Conservation (phyloP, 92 coral and sea anemone genomes). For the Actinostola sp. region DNA sequence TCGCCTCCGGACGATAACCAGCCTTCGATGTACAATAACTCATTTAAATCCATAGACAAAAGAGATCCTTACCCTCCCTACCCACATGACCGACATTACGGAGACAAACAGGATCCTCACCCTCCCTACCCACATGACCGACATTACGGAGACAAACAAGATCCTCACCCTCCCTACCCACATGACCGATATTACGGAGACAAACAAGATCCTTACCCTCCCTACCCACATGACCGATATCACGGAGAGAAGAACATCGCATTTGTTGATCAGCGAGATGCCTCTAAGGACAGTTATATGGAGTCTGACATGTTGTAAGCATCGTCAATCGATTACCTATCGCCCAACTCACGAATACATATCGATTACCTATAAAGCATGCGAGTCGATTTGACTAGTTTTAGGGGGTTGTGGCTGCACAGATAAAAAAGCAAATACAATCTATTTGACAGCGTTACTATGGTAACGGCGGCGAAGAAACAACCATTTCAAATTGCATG, state of each 20-base stretch:
- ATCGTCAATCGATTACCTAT: background rate
- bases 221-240: background rate
- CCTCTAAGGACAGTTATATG: conserved; percentile 8
- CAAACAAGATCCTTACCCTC: background rate
- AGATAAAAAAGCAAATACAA: no score
- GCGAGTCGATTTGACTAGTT: no score
- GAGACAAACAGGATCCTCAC: background rate
- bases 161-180: background rate
- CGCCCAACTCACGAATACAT: no score
- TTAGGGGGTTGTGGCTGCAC: no score
- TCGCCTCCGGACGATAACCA: background rate
- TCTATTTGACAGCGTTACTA: no score
- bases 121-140: conserved; percentile 7
- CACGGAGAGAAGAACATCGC: background rate
- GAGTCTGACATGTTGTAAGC: conserved; percentile 42
- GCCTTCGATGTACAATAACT: background rate
- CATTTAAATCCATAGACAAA: background rate
- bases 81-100: background rate
- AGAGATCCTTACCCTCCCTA: background rate
- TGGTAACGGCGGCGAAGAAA: no score
- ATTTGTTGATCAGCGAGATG: conserved; percentile 18
- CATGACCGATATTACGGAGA: background rate
- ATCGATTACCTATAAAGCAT: no score
- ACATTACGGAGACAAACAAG: background rate
- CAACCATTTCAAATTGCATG: no score